phyloP scores from a whole-genome alignment of 2,113 vertebrate species.

The Tetrax tetrax region DNA sequence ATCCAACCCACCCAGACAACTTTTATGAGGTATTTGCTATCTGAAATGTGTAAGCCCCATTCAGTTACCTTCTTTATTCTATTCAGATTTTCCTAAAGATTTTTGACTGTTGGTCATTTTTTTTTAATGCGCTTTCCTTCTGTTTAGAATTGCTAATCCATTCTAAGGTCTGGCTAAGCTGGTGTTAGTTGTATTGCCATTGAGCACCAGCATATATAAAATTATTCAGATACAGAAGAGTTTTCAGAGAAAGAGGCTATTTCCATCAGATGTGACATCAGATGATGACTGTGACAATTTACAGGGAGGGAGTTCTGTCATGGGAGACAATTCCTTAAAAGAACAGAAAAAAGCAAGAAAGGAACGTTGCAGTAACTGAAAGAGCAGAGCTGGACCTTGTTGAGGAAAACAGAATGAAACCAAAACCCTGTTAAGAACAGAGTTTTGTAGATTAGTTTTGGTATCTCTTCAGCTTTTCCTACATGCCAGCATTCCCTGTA shows the following conservation, averaged over 20 bases:
- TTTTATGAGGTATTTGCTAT: neutral
- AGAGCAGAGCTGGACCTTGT: neutral
- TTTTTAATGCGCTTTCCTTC: neutral
- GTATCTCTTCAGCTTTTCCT: neutral
- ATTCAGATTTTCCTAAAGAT: neutral
- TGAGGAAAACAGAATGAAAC: neutral
- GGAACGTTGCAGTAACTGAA: neutral
- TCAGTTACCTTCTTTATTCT: neutral
- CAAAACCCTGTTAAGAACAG: neutral
- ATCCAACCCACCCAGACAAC: neutral
- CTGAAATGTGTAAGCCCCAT: neutral
- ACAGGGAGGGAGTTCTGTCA: neutral
- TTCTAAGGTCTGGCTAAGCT: neutral
- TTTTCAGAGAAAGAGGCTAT: neutral
- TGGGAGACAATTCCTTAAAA: neutral
- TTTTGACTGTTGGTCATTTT: neutral
- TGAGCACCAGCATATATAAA: neutral
- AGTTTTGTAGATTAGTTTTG: neutral
- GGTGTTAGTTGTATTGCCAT: neutral
- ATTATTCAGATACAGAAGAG: neutral
- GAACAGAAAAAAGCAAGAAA: neutral
- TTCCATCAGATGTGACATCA: neutral
- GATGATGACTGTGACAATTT: neutral
- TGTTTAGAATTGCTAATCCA: neutral
- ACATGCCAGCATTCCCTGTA: neutral